Evolutionary conservation across 2,888 invertebrate species (phyloP).

Genomic region (Cheilosia urbana): DNA sequence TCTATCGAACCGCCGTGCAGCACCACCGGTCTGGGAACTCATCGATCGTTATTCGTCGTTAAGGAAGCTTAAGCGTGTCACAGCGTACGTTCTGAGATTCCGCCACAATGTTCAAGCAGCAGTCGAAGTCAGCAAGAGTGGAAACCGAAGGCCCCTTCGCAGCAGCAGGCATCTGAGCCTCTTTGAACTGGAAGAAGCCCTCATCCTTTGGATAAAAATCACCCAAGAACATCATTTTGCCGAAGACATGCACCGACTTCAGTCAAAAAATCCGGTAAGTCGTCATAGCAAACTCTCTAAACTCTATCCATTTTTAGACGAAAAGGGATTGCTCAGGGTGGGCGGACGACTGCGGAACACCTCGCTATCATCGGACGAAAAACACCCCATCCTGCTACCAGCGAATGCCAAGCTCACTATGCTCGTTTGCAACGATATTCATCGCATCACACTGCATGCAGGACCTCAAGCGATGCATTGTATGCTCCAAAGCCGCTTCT

Average conservation of each 20-base stretch:
- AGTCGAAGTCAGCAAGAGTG: neutral
- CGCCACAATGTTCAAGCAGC: neutral
- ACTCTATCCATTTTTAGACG: conserved; percentile 49
- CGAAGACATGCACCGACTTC: conserved; percentile 7
- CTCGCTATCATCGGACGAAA: conserved; percentile 2
- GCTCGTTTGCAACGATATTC: conserved; percentile 25
- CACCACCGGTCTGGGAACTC: conserved; percentile 18
- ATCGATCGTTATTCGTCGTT: conserved; percentile 1
- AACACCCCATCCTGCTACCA: conserved; percentile 30
- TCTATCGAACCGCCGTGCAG: neutral
- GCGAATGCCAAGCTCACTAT: neutral
- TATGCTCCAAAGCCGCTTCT: conserved; percentile 31
- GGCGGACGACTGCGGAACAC: conserved; percentile 34
- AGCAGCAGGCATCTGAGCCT: conserved; percentile 1
- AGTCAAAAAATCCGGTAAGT: neutral
- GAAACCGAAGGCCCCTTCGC: neutral
- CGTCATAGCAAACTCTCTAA: conserved; percentile 14
- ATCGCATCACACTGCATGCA: conserved; percentile 15
- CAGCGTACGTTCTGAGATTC: conserved; percentile 12
- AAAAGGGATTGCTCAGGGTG: conserved; percentile 27
- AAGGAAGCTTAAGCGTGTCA: conserved; percentile 21
- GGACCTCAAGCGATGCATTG: conserved; percentile 50
- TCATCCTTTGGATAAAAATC: conserved; percentile 2
- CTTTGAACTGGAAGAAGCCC: conserved; percentile 15
- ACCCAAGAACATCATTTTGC: conserved; percentile 20